These are phyloP conservation scores for Acanthis flammea DNA, from an alignment of 2,797 vertebrate species.

Conservation along the genomic window DNA sequence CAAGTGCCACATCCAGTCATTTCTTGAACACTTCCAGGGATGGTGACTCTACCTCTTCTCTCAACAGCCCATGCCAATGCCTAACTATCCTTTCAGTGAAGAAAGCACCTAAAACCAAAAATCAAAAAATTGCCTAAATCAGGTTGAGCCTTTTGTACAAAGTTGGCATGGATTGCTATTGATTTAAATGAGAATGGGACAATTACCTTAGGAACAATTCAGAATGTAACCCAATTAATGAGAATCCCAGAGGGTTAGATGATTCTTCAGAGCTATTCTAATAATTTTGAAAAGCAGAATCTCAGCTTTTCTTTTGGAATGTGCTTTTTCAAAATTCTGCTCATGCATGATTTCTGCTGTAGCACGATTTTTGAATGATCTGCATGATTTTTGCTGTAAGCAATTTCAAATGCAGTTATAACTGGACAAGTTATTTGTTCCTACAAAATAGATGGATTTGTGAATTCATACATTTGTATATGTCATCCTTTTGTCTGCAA, in stretches of 20 bases:
- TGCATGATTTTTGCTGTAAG: neutral
- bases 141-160: neutral
- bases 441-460: neutral
- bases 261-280: neutral
- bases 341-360: neutral
- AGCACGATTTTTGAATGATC: neutral
- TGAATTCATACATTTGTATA: neutral
- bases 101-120: neutral
- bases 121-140: neutral
- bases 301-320: neutral
- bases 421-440: neutral
- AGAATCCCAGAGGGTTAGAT: neutral
- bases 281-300: neutral
- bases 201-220: neutral
- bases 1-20: neutral
- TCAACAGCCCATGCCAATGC: neutral
- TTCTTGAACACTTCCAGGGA: neutral
- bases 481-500: neutral
- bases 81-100: neutral
- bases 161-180: neutral
- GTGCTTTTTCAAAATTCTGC: neutral
- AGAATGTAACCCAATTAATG: neutral
- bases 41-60: neutral
- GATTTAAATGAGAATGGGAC: neutral
- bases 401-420: neutral